These are phyloP conservation scores for Megaceryle maxima DNA, from an alignment of 2,113 vertebrate species.

Conservation along the genomic window DNA sequence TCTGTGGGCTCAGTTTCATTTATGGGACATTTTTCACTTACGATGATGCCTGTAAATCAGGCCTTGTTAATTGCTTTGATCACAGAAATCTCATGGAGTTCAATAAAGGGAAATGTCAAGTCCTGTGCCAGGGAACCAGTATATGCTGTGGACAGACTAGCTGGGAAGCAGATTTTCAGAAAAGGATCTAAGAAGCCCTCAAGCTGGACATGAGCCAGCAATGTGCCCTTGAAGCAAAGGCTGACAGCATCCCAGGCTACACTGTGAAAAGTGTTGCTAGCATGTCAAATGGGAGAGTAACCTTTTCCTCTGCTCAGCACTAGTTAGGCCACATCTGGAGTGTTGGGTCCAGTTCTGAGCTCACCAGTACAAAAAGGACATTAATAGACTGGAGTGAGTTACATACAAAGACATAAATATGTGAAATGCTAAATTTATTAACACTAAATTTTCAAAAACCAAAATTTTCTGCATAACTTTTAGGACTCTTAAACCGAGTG, in stretches of 20 bases:
- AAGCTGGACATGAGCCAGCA: background rate
- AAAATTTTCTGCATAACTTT: background rate
- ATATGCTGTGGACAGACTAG: background rate
- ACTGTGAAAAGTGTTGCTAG: too few species aligned
- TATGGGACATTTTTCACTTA: background rate
- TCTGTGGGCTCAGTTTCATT: background rate
- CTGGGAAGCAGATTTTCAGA: background rate
- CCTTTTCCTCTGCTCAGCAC: too few species aligned
- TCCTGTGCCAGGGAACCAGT: background rate
- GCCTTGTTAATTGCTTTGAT: background rate
- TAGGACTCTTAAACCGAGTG: background rate
- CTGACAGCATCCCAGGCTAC: background rate
- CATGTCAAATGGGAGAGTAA: too few species aligned
- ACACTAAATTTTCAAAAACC: background rate
- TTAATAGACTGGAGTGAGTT: background rate
- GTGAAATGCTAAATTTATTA: background rate
- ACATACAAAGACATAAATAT: background rate
- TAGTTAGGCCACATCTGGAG: background rate
- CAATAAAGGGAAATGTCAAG: background rate
- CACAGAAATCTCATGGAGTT: background rate
- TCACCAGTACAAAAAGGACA: background rate
- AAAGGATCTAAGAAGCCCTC: background rate
- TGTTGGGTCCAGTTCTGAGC: background rate
- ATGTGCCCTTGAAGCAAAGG: background rate
- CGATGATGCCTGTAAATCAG: background rate